Evolutionary conservation across 37 sponge, comb jelly and placozoan genomes (phyloP), one percentile per base, ranked within the genome.

Genomic region (Crambe crambe): DNA sequence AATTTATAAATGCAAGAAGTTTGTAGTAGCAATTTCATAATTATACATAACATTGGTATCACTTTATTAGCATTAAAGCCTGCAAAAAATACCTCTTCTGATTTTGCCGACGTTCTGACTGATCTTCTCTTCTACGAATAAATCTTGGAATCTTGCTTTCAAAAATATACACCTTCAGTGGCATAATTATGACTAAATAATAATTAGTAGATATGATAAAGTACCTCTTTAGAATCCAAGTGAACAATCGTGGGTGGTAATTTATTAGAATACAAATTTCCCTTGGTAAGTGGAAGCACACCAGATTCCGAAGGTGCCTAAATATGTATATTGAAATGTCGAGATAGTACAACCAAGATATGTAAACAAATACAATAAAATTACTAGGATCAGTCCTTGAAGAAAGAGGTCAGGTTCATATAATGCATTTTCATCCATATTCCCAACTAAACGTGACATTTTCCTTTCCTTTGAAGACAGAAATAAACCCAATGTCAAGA

Each of bases 401-500:
- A 92, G 73, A 59, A 70, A 92, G 60, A 92, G 77, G 25, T 88
- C 73, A 40, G 89, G 86, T 42, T 84, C 85, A 60, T 92, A 92
- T 25, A 36, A 20, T 1, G 54, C 41, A 0, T 8, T 30, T 20
- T 56, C 42, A 37, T 80, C 71, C 25, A 22, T 38, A 8, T 42
- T 29, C n/a, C 18, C 20, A 25, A 76, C 65, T 2, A 78, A 30
- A 31, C 85, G 82, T 2, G 92, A 88, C 67, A 84, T 77, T 58
- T 82, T 87, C 31, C 83, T 34, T 56, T 94, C 95, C 37, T 86
- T 78, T 18, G 72, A 56, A 22, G 89, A 71, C 25, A 91, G 84
- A 51, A 94, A 88, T 54, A 94, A 64, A 15, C 77, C 95, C 59
- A 94, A 71, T 44, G 92, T 91, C 37, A 51, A 37, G 42, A 94